These are phyloP conservation scores for Chydorus sphaericus DNA, from an alignment of 2,888 invertebrate species.

Conservation along the genomic window DNA sequence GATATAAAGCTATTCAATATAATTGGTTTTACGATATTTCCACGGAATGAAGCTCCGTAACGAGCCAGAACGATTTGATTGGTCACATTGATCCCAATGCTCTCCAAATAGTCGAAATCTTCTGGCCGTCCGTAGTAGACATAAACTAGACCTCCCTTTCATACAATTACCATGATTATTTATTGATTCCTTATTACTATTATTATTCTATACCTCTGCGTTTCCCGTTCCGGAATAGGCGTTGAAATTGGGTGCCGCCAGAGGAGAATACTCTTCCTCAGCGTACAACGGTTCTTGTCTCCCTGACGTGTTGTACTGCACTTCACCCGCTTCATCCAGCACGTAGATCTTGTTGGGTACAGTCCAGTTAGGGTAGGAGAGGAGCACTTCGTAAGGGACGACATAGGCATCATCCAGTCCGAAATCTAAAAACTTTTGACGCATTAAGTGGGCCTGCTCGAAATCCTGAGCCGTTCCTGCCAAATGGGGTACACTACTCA, in stretches of 20 bases:
- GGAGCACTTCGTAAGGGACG: slow-evolving; percentile 25
- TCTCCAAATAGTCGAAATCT: slow-evolving; percentile 28
- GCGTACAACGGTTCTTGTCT: slow-evolving; percentile 12
- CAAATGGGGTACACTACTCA: slow-evolving; percentile 24
- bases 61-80: slow-evolving; percentile 34
- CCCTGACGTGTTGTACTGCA: slow-evolving; percentile 14
- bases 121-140: slow-evolving; percentile 31
- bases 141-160: slow-evolving; percentile 23
- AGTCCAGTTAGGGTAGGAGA: slow-evolving; percentile 23
- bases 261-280: neutral
- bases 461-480: slow-evolving; percentile 24
- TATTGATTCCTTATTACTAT: neutral
- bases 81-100: slow-evolving; percentile 24
- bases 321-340: slow-evolving; percentile 10
- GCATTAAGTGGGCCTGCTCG: slow-evolving; percentile 22
- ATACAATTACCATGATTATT: neutral
- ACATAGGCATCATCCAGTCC: slow-evolving; percentile 25
- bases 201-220: neutral
- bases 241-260: neutral
- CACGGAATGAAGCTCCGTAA: slow-evolving; percentile 34
- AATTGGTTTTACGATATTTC: slow-evolving; percentile 29
- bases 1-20: too few relatives aligned
- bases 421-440: slow-evolving; percentile 21
- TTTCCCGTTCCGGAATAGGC: slow-evolving; percentile 11
- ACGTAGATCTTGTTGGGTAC: slow-evolving; percentile 18